Conservation (phyloP, 1,140 invertebrate species). For the Arctopsyche grandis region DNA sequence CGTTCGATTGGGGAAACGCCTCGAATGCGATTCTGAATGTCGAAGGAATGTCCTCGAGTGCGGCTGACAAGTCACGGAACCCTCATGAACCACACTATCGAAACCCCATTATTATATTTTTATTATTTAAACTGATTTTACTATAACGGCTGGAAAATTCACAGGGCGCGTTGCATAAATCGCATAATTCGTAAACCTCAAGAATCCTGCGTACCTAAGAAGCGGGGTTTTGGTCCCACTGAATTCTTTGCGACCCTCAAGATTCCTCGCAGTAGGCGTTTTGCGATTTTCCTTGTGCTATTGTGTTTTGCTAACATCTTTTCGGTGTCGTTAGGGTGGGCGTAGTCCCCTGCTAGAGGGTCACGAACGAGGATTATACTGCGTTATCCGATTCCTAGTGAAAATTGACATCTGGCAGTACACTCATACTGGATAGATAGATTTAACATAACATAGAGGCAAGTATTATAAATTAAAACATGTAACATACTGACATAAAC, state of each 20-base stretch:
- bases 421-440: too few species aligned
- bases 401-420: slow-evolving; percentile 50
- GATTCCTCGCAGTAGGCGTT: slow-evolving; percentile 36
- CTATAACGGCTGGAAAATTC: not conserved
- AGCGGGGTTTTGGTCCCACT: not conserved
- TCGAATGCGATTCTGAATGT: not conserved
- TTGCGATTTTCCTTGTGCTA: slow-evolving; percentile 37
- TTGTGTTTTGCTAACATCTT: slow-evolving; percentile 52
- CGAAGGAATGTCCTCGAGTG: not conserved
- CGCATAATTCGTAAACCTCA: not conserved
- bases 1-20: not conserved
- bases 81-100: not conserved
- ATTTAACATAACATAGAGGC: too few species aligned
- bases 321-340: slow-evolving; percentile 44
- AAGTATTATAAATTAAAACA: too few species aligned
- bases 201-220: not conserved
- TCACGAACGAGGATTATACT: slow-evolving; percentile 47
- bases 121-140: too few species aligned
- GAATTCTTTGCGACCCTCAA: not conserved
- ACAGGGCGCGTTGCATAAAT: not conserved
- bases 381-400: slow-evolving; percentile 43
- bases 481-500: too few species aligned
- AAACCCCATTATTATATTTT: too few species aligned
- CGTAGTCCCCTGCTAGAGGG: slow-evolving; percentile 32
- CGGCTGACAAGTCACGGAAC: not conserved